Base-by-base conservation (phyloP, 2,113 vertebrate species). In the Odocoileus hemionus region DNA sequence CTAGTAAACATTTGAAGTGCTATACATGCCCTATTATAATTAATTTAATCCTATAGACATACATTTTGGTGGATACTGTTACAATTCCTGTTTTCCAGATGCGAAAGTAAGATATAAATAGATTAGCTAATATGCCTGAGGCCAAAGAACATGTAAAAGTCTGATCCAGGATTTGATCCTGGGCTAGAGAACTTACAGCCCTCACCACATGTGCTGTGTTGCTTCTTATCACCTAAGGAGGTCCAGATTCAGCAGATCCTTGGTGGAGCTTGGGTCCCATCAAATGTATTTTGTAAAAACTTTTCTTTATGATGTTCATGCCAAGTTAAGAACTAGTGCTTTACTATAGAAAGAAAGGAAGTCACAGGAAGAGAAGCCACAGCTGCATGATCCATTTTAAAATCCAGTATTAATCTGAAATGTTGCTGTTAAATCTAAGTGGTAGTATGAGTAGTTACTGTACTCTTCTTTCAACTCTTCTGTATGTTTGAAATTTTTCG, bases 331-430 rank as follows among this genome's bases (percentile, higher is more conserved):
- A 87, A 94, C 45, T 84, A 91, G 17, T 90, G 57, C 45, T 91
- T 93, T 87, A 47, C 50, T 92, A 57, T 55, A 17, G 15, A 74
- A 55, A 74, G 89, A 96, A 95, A 97, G 74, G 30, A 94, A 94
- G 13, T 93, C 86, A 74, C 21, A 93, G 57, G 36, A 93, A 93
- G 64, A 84, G 25, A 84, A 95, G 78, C 19, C n/a, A 93, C 25
- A 91, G 36, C 16, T 78, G 30, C 17, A 60, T 15, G 47, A 74
- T 64, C 45, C 76, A 79, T 94, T 96, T 90, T 93, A 91, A 96
- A 96, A 88, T 96, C 85, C 76, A 80, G 30, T 85, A 92, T 89
- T 83, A 58, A 15, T 93, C 15, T 92, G 26, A 97, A 83, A 91
- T 92, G 26, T 76, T 83, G 80, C 36, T 84, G 78, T 86, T 85